Evolutionary conservation across 2,113 vertebrate genomes (phyloP), one percentile per base, ranked within the genome.

Genomic region (Dendrocopos noguchii): DNA sequence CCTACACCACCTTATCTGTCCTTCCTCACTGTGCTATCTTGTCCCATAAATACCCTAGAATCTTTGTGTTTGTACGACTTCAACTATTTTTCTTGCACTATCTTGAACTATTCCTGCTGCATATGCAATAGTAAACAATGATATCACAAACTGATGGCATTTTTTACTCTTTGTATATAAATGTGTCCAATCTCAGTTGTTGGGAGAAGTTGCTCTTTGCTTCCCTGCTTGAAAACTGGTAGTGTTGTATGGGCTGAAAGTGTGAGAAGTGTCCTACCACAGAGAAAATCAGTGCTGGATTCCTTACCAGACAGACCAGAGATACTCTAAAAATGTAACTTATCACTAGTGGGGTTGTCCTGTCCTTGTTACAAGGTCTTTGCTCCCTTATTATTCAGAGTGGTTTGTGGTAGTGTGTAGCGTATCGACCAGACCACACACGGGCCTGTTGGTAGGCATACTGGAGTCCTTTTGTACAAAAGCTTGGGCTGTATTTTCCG

Each of bases 61-160:
- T 94, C 82, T 78, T 8, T 88, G 85, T 88, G 65, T 82, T 92
- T 95, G 84, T 88, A 83, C 1, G 16, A 72, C 57, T 93, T 78
- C 65, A 56, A 92, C 89, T 84, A 84, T 93, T 95, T 89, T 85
- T 83, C 84, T 93, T 91, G 57, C 6, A 4, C 57, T 94, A 89
- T 94, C 81, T 92, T 64, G 72, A 96, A 60, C 31, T 83, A 92
- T 89, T 87, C 53, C 84, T 91, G 67, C 61, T 93, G 61, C 75
- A 85, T 80, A 91, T 80, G 82, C 44, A 91, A 78, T 39, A 90
- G 68, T 92, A 94, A 96, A 88, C 90, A 94, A 76, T n/a, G 88
- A 83, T 90, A 94, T 68, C 47, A 78, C 70, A 89, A 64, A 89
- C 18, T 44, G 60, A 59, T 64, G 59, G 47, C 9, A 2, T n/a